A percentile compares a stretch with the other conserved stretches of the same genome.
Evolutionary conservation across 2,113 vertebrate genomes (phyloP).

Genomic region (Psilopogon haemacephalus): DNA sequence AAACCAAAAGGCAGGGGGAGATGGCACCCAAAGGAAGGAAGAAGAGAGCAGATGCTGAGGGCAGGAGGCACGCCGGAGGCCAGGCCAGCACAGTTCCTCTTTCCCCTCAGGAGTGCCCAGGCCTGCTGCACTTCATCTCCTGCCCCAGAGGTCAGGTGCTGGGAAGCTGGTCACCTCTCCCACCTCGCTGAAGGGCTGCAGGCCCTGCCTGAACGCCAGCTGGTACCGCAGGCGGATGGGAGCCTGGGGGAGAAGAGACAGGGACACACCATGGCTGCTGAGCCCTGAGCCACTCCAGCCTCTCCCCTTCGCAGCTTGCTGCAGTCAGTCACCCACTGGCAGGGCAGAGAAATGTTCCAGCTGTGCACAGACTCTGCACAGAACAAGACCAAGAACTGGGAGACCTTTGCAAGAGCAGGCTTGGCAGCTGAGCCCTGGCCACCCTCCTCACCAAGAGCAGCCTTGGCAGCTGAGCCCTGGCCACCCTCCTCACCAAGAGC

Average conservation of each 20-base stretch:
- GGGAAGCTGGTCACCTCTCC: slow-evolving; percentile 83
- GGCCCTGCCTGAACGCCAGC: slow-evolving; percentile 77
- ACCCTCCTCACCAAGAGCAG: background rate
- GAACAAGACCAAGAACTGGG: background rate
- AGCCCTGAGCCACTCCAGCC: background rate
- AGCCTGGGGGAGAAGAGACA: slow-evolving; percentile 52
- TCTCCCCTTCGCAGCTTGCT: background rate
- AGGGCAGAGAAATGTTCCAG: background rate
- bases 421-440: background rate
- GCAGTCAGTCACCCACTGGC: background rate
- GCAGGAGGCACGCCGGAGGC: fast-evolving
- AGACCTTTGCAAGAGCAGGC: background rate
- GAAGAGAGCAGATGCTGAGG: fast-evolving
- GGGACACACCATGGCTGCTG: fast-evolving
- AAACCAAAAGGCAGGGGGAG: background rate
- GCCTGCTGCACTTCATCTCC: background rate
- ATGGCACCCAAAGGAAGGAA: background rate
- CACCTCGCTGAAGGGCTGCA: slow-evolving; percentile 68
- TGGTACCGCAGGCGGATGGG: slow-evolving; percentile 81
- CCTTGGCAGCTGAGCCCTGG: too few species aligned
- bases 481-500: background rate
- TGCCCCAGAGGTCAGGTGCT: slow-evolving; percentile 69
- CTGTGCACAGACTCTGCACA: background rate
- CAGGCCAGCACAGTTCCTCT: background rate
- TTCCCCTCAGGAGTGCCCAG: fast-evolving